Evolutionary conservation across 1,140 invertebrate genomes (phyloP), one percentile per base, ranked within the genome.

Genomic region (Formica exsecta): DNA sequence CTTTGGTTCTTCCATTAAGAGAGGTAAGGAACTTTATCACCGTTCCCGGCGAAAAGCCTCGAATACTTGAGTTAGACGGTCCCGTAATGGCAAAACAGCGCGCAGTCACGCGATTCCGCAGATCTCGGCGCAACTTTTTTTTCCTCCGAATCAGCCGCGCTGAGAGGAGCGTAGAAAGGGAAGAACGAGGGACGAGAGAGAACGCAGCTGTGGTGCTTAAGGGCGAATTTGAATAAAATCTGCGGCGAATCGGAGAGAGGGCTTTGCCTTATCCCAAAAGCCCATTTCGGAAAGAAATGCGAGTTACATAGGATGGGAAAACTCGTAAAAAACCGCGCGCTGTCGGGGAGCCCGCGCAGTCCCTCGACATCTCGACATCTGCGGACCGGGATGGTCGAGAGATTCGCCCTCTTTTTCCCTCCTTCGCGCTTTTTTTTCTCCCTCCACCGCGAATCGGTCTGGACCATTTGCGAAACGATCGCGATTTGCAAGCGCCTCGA

Each of bases 211-310:
- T 73, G 79, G 66, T 48, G 66, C 68, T 73, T 44, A 73, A 25
- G 68, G 54, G 48, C 77, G 48, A 83, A 83, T 83, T 83, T 83
- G 79, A 83, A 83, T 83, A 83, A 83, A 83, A 83, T 68, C 68
- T 83, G 54, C 79, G 79, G n/a, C 68, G 54, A 83, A 83, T 83
- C 48, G 48, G 4, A 83, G 54, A 68, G 54, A 83, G 54, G 79
- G 54, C 79, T 83, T 83, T 83, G 54, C 79, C 79, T 73, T 73
- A 83, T 73, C 79, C 79, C 66, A 44, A 51, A 51, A n/a, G 3
- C 59, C 57, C 66, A 25, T 36, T 81, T 71, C 25, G 65, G 54
- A 73, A 73, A 83, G 79, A 83, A 73, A 83, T 73, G 68, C 79
- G 59, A 73, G 79, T 83, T 81, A 64, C 61, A 16, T 25, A 51